Percentiles rank a stretch among this genome's conserved stretches.
These are phyloP conservation scores for Mallotus villosus DNA, from an alignment of 2,797 vertebrate species.

Conservation along the genomic window DNA sequence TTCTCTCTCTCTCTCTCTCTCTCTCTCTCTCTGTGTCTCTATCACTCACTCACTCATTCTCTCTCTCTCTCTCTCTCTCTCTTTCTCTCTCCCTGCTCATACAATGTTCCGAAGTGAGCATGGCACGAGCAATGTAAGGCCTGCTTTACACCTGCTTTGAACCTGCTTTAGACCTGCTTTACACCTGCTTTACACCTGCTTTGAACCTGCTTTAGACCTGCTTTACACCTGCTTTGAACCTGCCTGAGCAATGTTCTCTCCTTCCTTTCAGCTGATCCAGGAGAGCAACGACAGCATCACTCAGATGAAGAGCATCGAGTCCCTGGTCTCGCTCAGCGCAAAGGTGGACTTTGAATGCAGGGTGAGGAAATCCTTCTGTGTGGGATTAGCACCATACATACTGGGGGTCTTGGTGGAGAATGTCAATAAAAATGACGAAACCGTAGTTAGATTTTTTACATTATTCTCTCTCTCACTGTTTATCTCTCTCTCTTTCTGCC, in stretches of 20 bases:
- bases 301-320: slow-evolving; percentile 93
- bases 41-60: neutral
- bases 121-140: too few species aligned
- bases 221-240: too few species aligned
- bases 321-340: slow-evolving; percentile 89
- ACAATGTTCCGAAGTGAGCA: too few species aligned
- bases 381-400: too few species aligned
- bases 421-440: too few species aligned
- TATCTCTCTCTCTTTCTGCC: neutral
- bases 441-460: too few species aligned
- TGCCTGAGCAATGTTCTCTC: neutral
- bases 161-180: too few species aligned
- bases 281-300: slow-evolving; percentile 94
- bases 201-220: too few species aligned
- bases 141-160: neutral
- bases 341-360: slow-evolving; percentile 96
- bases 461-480: neutral
- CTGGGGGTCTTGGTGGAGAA: too few species aligned
- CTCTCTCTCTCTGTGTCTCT: neutral
- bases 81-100: neutral
- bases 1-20: neutral
- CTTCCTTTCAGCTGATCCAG: slow-evolving; percentile 82
- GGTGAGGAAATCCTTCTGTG: slow-evolving; percentile 66
- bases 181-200: too few species aligned
- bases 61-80: neutral